phyloP scores from a whole-genome alignment of 2,888 invertebrate genomes.

The Cybosia mesomella region DNA sequence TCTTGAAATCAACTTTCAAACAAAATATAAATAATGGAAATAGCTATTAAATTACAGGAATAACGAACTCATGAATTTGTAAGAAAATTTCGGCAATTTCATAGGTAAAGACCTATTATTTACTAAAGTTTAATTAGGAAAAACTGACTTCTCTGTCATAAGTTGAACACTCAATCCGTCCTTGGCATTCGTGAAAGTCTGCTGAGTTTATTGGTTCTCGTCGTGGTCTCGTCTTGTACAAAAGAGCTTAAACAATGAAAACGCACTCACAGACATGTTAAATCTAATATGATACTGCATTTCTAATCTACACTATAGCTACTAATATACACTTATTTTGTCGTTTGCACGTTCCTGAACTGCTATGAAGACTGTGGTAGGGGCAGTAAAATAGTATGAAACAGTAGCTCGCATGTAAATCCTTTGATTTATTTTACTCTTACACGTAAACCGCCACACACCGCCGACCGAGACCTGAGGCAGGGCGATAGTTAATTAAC shows the following conservation, averaged over 20 bases:
- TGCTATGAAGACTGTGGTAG: constrained; percentile 1
- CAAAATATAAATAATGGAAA: no score
- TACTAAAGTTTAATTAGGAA: not conserved
- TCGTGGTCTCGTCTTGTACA: not conserved
- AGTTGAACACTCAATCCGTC: not conserved
- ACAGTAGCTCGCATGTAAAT: not conserved
- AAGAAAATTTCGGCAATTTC: no score
- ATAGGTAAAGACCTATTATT: no score
- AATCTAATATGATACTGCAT: not conserved
- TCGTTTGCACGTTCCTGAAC: constrained; percentile 1
- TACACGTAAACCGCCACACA: not conserved
- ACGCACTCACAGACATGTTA: not conserved
- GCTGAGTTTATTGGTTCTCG: not conserved
- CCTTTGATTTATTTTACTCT: not conserved
- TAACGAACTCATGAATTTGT: no score
- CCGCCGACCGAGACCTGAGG: not conserved
- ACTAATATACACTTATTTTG: not conserved
- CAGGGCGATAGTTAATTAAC: not conserved
- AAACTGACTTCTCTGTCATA: not conserved
- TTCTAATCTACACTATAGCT: not conserved
- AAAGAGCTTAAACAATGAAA: not conserved
- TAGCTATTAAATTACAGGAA: no score
- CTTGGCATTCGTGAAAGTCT: no score
- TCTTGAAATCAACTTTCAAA: no score
- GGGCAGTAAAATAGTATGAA: not conserved